Evolutionary conservation across 2,888 invertebrate species (phyloP), one percentile per base, ranked within the genome.

Genomic region (Pristionchus fissidentatus): DNA sequence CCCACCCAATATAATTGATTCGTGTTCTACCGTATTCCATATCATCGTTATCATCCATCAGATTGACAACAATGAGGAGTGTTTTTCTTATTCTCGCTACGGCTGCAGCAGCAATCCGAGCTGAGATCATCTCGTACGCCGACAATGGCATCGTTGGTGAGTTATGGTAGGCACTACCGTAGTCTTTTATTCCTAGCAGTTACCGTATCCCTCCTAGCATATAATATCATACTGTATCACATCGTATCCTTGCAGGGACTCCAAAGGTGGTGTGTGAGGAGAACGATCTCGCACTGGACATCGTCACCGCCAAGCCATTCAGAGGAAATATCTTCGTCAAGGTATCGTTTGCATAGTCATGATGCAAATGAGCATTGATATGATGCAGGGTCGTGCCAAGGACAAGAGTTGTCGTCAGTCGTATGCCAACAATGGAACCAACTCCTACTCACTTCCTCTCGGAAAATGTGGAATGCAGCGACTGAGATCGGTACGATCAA

Each of bases 381-480:
- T 29, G 41, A 70, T 70, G 38, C 70, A 70, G 85, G 92, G 92
- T 66, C 84, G 90, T 4, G 91, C 91, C 49, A 90, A 91, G 84
- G 92, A 92, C 85, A 88, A 90, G 43, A 86, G 87, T 2, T 92
- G 92, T 79, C 86, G 90, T 10, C 89, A 90, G 75, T 89, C 89
- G 22, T 90, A 90, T 79, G 87, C 90, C 43, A 87, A 90, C 83
- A 89, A 90, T 80, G 89, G 89, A 10, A 91, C 89, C 77, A 90
- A 90, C 81, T 87, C 89, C 1, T 92, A 92, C 84, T 88, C 89
- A 3, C 85, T 92, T 1, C 88, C 89, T n/a, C 87, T 92, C 10
- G 92, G 92, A 13, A 90, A 90, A 52, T 92, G 92, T 83, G 92
- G 92, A 82, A 92, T 92, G 92, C 91, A 91, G 70, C 73, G 92